phyloP scores from a whole-genome alignment of 2,797 vertebrate genomes.

The Sylvilagus floridanus region DNA sequence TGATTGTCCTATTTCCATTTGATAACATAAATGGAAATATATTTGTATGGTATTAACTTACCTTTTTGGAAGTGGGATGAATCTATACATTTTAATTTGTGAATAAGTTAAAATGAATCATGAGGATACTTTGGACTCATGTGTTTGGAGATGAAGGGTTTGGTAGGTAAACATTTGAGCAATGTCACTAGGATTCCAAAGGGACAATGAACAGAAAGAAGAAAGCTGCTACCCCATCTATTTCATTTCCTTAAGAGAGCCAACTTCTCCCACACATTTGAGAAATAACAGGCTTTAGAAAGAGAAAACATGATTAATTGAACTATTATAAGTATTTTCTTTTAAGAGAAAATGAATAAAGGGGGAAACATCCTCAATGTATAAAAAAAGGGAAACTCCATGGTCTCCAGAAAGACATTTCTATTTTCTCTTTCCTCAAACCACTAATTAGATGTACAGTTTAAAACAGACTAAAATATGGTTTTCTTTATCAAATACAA shows the following conservation, averaged over 20 bases:
- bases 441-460: conserved; percentile 67
- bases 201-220: conserved; percentile 1
- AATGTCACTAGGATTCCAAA: not conserved
- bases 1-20: not conserved
- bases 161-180: conserved; percentile 9
- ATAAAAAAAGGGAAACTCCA: conserved; percentile 51
- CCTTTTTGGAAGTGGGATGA: conserved; percentile 10
- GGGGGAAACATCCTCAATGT: not conserved
- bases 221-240: not conserved
- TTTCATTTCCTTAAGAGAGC: conserved; percentile 42
- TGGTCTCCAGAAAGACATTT: not conserved
- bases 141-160: conserved; percentile 15
- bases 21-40: not conserved
- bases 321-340: conserved; percentile 68
- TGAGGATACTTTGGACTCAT: not conserved
- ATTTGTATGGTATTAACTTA: not conserved
- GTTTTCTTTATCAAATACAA: conserved; percentile 68
- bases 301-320: conserved; percentile 65
- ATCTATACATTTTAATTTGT: not conserved
- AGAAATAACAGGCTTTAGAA: conserved; percentile 65
- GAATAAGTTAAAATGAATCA: conserved; percentile 13
- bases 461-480: conserved; percentile 65
- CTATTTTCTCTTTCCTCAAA: conserved; percentile 66
- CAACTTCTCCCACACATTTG: conserved; percentile 50
- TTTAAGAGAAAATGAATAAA: conserved; percentile 64